These are phyloP conservation scores for Halichondria panicea DNA, from an alignment of 37 sponge, comb jelly and placozoan species.

Conservation along the genomic window DNA sequence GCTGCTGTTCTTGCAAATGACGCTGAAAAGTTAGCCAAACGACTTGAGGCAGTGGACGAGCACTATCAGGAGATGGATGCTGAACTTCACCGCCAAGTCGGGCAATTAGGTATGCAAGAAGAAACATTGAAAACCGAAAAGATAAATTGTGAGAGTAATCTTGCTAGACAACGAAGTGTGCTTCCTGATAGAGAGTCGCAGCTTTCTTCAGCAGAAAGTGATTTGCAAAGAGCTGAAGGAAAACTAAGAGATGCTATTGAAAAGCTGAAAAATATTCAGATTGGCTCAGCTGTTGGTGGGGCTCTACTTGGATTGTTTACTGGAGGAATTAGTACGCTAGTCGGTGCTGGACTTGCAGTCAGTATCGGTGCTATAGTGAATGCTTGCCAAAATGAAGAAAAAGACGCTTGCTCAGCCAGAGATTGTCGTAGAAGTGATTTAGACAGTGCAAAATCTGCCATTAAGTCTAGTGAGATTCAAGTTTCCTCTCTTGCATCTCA, in stretches of 20 bases:
- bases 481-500: neutral
- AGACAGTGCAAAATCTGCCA: neutral
- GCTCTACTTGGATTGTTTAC: neutral
- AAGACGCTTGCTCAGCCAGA: neutral
- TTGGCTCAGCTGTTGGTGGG: neutral
- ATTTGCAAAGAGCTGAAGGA: neutral
- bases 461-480: neutral
- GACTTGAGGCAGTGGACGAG: conserved; percentile 6
- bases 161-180: neutral
- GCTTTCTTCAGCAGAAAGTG: neutral
- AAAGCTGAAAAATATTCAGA: neutral
- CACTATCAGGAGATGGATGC: neutral
- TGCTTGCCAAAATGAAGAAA: conserved; percentile 1
- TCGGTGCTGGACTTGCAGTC: conserved; percentile 10
- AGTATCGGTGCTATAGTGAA: conserved; percentile 13
- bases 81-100: neutral
- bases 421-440: neutral
- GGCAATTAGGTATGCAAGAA: neutral
- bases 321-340: neutral
- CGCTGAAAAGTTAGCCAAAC: neutral
- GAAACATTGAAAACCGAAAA: neutral
- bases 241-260: conserved; percentile 3
- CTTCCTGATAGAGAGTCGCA: neutral
- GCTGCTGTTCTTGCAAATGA: neutral
- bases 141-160: neutral